phyloP scores from a whole-genome alignment of 2,797 vertebrate species.

The Carcharodon carcharias region DNA sequence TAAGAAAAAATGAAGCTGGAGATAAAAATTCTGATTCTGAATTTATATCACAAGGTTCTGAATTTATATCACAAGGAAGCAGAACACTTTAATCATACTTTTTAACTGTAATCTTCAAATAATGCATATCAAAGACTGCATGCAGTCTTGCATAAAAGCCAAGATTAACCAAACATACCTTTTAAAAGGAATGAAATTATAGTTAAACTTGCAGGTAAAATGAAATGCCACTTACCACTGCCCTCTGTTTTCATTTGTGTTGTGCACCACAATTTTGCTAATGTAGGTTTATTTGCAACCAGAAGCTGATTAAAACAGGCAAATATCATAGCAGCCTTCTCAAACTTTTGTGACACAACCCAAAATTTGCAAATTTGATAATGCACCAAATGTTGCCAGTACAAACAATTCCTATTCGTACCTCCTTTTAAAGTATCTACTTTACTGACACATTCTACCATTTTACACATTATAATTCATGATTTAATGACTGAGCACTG shows the following conservation, averaged over 20 bases:
- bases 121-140: conserved; percentile 21
- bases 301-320: too few species aligned
- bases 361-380: background rate
- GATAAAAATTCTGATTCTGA: conserved; percentile 32
- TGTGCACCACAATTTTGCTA: background rate
- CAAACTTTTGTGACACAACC: too few species aligned
- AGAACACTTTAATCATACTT: conserved; percentile 32
- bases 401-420: background rate
- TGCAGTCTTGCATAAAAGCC: conserved; percentile 34
- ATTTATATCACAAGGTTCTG: conserved; percentile 30
- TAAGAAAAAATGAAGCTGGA: conserved; percentile 37
- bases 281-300: background rate
- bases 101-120: conserved; percentile 37
- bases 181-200: conserved; percentile 20
- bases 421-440: background rate
- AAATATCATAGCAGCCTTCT: background rate
- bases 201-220: conserved; percentile 28
- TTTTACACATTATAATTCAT: background rate
- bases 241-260: background rate
- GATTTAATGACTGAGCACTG: background rate
- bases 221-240: conserved; percentile 9
- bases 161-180: conserved; percentile 33
- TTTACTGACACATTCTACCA: background rate
- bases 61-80: conserved; percentile 31
- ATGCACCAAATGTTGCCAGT: background rate